Conservation (phyloP, 2,888 invertebrate species). For the Galerucella pusilla region DNA sequence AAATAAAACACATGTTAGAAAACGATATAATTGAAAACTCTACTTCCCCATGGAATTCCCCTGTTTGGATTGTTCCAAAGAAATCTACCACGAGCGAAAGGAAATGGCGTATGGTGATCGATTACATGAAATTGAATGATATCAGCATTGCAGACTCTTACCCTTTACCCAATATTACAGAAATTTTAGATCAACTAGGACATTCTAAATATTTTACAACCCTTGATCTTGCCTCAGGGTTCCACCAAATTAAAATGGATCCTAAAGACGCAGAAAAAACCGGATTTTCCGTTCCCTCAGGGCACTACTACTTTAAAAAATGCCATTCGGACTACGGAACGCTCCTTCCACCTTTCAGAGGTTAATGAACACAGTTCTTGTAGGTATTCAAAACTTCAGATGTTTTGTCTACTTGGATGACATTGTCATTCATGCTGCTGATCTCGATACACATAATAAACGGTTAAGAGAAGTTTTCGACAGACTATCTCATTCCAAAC, state of each 20-base stretch:
- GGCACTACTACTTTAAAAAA: slow-evolving; percentile 13
- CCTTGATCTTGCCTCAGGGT: slow-evolving; percentile 60
- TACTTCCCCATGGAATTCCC: slow-evolving; percentile 48
- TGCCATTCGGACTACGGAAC: slow-evolving; percentile 39
- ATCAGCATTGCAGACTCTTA: slow-evolving; percentile 57
- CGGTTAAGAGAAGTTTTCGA: too few relatives aligned
- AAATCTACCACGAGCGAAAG: slow-evolving; percentile 14
- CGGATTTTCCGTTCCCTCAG: slow-evolving; percentile 54
- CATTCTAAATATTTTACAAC: slow-evolving; percentile 58
- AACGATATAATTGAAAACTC: slow-evolving; percentile 51
- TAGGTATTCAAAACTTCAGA: slow-evolving; percentile 48
- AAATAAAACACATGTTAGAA: slow-evolving; percentile 49
- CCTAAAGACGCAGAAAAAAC: slow-evolving; percentile 56
- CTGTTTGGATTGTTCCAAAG: slow-evolving; percentile 47
- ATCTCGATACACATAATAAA: too few relatives aligned
- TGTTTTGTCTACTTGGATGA: slow-evolving; percentile 57
- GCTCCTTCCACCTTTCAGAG: slow-evolving; percentile 40
- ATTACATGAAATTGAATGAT: slow-evolving; percentile 56
- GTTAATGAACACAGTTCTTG: slow-evolving; percentile 47
- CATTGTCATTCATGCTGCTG: too few relatives aligned
- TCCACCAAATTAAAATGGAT: slow-evolving; percentile 58
- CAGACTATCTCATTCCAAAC: too few relatives aligned
- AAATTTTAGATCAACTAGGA: slow-evolving; percentile 59
- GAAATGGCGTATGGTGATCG: slow-evolving; percentile 14
- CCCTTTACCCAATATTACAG: slow-evolving; percentile 58